These are phyloP conservation scores for Leptothorax acervorum DNA, from an alignment of 2,888 invertebrate species.

Conservation along the genomic window DNA sequence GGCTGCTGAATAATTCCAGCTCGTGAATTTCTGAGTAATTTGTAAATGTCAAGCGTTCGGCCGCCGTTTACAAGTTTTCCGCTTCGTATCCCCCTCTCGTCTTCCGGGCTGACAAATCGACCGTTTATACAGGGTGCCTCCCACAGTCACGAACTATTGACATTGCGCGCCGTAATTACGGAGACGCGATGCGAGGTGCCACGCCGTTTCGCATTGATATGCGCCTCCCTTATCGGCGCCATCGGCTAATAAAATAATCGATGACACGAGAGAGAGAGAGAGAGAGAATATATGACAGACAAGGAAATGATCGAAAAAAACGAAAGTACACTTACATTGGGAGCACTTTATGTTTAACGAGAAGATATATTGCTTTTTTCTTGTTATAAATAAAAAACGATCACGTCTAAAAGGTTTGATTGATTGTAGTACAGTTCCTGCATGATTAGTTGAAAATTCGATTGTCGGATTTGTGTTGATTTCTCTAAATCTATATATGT, in stretches of 20 bases:
- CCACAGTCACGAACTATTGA: conserved; percentile 53
- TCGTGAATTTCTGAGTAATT: conserved; percentile 67
- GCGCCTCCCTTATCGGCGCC: conserved; percentile 25
- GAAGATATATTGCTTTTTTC: neutral
- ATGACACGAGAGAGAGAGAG: neutral
- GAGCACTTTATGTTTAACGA: neutral
- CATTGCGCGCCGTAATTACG: conserved; percentile 49
- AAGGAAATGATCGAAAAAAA: conserved; percentile 1
- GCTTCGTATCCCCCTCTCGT: conserved; percentile 61
- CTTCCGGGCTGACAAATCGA: conserved; percentile 68
- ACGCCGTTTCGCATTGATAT: conserved; percentile 36
- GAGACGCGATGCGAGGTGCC: conserved; percentile 20
- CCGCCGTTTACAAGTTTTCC: conserved; percentile 69
- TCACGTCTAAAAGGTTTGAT: neutral
- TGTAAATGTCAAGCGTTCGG: conserved; percentile 67
- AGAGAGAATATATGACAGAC: conserved; percentile 3
- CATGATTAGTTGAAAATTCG: conserved; percentile 9
- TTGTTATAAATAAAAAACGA: neutral
- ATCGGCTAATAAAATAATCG: conserved; percentile 45
- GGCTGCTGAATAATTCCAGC: conserved; percentile 69
- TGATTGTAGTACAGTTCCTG: neutral
- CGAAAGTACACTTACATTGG: neutral
- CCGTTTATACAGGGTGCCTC: conserved; percentile 67
- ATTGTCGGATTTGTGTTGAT: conserved; percentile 1
- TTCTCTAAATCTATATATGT: neutral